phyloP scores from a whole-genome alignment of 2,888 invertebrate species.

The Athalia cordata region DNA sequence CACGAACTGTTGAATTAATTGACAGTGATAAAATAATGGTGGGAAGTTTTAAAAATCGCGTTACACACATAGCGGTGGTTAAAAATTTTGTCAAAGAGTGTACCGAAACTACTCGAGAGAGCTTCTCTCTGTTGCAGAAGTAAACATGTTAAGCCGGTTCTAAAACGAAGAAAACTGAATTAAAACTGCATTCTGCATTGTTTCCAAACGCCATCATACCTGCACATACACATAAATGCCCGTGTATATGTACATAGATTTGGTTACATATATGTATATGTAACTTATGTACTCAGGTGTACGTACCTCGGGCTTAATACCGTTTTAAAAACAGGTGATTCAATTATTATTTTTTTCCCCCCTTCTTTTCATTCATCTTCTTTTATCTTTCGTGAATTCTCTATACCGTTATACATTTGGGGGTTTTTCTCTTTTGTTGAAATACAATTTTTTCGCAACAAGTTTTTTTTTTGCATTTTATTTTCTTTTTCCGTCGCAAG shows the following conservation, averaged over 20 bases:
- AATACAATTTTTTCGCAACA: not conserved
- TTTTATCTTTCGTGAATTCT: too few relatives aligned
- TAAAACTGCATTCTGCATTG: constrained; percentile 59
- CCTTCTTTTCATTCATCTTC: too few relatives aligned
- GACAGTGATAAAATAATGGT: not conserved
- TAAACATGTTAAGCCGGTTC: constrained; percentile 64
- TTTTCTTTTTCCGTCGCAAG: too few relatives aligned
- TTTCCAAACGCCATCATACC: constrained; percentile 52
- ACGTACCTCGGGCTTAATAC: too few relatives aligned
- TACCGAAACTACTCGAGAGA: not conserved
- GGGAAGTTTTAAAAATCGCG: too few relatives aligned
- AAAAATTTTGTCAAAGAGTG: constrained; percentile 33
- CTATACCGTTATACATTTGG: not conserved
- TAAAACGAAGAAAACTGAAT: constrained; percentile 56
- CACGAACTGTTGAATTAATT: too few relatives aligned
- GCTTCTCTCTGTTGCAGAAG: constrained; percentile 45
- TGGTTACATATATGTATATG: too few relatives aligned
- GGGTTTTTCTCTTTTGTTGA: not conserved
- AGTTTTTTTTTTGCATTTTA: not conserved
- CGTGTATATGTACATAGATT: too few relatives aligned
- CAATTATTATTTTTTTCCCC: too few relatives aligned
- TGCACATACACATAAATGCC: too few relatives aligned
- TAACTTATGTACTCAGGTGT: too few relatives aligned
- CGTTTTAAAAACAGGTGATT: too few relatives aligned
- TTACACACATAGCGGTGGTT: not conserved